Conservation (phyloP, 2,113 vertebrate species). For the Melospiza melodia region DNA sequence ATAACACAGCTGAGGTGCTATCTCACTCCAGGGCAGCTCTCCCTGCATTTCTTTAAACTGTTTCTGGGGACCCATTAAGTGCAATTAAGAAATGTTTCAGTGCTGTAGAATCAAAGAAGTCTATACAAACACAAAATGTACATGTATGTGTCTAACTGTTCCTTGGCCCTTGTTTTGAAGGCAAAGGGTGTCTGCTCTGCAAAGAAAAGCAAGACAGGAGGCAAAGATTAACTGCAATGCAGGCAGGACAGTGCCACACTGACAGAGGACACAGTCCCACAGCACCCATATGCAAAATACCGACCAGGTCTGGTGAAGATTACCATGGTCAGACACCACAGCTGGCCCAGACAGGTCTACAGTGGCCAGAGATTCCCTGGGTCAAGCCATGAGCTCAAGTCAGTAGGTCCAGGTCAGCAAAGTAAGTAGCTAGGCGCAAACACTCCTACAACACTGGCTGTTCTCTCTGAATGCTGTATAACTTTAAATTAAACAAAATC, state of each 20-base stretch:
- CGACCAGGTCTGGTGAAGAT: not conserved
- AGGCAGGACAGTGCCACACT: not conserved
- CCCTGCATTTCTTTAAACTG: not conserved
- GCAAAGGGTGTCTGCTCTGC: not conserved
- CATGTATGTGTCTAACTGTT: not conserved
- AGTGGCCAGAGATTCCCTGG: not conserved
- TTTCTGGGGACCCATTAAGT: not conserved
- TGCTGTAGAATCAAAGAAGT: not conserved
- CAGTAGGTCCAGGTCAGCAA: not conserved
- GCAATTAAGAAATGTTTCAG: not conserved
- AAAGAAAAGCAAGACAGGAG: not conserved
- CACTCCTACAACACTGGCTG: not conserved
- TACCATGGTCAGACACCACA: not conserved
- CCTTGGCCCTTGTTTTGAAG: not conserved
- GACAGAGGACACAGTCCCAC: not conserved
- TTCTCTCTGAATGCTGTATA: not conserved
- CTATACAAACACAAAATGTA: not conserved
- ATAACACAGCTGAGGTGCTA: not conserved
- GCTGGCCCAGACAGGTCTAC: not conserved
- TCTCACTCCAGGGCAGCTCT: not conserved
- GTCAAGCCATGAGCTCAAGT: not conserved
- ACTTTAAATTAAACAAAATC: not conserved
- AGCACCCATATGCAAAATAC: not conserved
- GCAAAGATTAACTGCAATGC: not conserved
- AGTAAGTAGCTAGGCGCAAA: not conserved